Evolutionary conservation across 2,113 vertebrate genomes (phyloP).

Genomic region (Cathartes aura): DNA sequence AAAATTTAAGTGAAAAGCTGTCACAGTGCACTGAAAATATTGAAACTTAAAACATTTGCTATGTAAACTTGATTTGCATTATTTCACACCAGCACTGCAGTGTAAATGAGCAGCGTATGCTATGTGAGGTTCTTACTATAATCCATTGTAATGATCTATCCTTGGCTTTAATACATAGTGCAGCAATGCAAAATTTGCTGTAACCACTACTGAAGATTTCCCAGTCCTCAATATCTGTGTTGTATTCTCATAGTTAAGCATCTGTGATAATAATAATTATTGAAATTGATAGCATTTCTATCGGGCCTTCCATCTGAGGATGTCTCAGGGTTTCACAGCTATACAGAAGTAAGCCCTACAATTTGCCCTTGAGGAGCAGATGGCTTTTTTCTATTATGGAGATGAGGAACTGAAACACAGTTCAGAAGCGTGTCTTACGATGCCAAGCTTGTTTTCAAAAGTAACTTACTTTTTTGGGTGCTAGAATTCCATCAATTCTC

Average conservation of each 20-base stretch:
- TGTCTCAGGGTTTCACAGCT: background rate
- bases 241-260: background rate
- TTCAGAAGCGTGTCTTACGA: background rate
- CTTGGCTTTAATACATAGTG: background rate
- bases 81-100: slow-evolving; percentile 13
- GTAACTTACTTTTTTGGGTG: background rate
- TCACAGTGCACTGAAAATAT: background rate
- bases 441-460: background rate
- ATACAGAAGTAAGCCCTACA: slow-evolving; percentile 44
- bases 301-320: background rate
- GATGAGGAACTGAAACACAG: slow-evolving; percentile 2
- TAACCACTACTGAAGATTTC: background rate
- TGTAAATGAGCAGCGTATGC: background rate
- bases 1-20: background rate
- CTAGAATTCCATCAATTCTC: background rate
- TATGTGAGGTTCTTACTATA: background rate
- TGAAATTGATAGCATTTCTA: slow-evolving; percentile 21
- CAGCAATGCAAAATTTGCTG: background rate
- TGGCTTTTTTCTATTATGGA: slow-evolving; percentile 37
- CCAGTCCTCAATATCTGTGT: background rate
- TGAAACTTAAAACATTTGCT: background rate
- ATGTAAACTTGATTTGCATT: background rate
- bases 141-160: slow-evolving; percentile 12
- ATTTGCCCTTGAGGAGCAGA: slow-evolving; percentile 45
- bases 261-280: slow-evolving; percentile 35